Conservation (phyloP, 2,888 invertebrate species). For the Uloborus plumipes region DNA sequence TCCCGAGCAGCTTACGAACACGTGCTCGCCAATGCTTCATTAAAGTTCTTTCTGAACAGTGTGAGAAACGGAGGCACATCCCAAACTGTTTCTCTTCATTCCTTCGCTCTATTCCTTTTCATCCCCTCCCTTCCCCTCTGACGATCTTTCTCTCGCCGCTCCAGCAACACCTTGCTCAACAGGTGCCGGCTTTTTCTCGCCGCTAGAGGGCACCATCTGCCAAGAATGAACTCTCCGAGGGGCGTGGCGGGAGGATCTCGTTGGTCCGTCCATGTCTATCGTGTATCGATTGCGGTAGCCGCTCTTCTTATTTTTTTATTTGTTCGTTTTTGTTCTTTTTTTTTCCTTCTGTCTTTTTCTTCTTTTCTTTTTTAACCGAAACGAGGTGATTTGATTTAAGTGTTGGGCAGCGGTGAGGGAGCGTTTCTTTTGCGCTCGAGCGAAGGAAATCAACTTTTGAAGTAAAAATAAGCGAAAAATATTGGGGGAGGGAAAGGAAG, state of each 20-base stretch:
- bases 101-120: slow-evolving; percentile 15
- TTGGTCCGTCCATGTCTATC: slow-evolving; percentile 53
- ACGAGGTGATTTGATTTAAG: slow-evolving; percentile 6
- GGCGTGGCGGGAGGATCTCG: slow-evolving; percentile 59
- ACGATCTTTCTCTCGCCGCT: slow-evolving; percentile 24
- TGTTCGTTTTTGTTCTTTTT: slow-evolving; percentile 15
- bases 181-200: slow-evolving; percentile 56
- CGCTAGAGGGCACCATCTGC: slow-evolving; percentile 45
- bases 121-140: slow-evolving; percentile 3
- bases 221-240: slow-evolving; percentile 2
- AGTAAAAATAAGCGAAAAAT: no score
- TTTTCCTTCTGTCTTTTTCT: slow-evolving; percentile 7
- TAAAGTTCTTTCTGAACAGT: slow-evolving; percentile 53
- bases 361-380: background rate
- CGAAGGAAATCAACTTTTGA: no score
- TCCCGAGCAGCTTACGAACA: slow-evolving; percentile 31
- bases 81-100: slow-evolving; percentile 52
- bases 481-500: no score
- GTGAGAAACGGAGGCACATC: slow-evolving; percentile 37
- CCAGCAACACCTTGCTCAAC: slow-evolving; percentile 62
- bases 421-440: no score
- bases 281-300: slow-evolving; percentile 53
- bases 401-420: background rate
- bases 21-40: slow-evolving; percentile 53
- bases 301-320: slow-evolving; percentile 31